These are phyloP conservation scores for Hemiscyllium ocellatum DNA, from an alignment of 2,113 vertebrate genomes.

Conservation along the genomic window DNA sequence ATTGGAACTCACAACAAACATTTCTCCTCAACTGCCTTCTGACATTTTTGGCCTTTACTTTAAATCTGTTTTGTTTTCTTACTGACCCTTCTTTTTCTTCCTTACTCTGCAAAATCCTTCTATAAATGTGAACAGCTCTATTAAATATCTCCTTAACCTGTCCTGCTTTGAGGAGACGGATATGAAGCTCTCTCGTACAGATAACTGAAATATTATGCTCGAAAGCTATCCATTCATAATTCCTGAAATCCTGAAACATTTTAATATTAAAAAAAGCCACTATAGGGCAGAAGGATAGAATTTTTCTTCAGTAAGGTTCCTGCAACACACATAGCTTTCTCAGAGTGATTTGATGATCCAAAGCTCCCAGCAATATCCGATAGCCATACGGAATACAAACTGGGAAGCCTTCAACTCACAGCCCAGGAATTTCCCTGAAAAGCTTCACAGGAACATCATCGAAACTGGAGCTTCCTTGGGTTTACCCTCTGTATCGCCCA, in stretches of 20 bases:
- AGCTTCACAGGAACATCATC: not conserved
- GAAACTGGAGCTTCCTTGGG: not conserved
- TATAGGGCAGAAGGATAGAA: not conserved
- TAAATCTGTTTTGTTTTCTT: not conserved
- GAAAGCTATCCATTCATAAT: not conserved
- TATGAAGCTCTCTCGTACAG: not conserved
- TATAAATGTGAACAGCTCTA: not conserved
- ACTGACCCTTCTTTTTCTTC: not conserved
- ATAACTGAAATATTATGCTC: not conserved
- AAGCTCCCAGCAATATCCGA: not conserved
- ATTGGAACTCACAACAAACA: not conserved
- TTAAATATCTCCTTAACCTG: not conserved
- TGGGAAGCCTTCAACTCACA: not conserved
- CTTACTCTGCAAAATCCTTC: not conserved
- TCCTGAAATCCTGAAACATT: not conserved
- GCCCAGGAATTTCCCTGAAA: not conserved
- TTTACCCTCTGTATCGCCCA: not conserved
- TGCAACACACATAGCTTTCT: not conserved
- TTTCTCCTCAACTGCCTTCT: not conserved
- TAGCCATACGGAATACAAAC: not conserved
- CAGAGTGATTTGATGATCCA: not conserved
- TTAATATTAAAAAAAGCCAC: not conserved
- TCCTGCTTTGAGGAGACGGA: not conserved
- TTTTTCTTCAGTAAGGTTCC: not conserved
- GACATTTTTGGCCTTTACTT: not conserved